Percentiles rank a stretch among this genome's conserved stretches.
Conservation (phyloP, 2,113 vertebrate genomes). For the Ahaetulla prasina region DNA sequence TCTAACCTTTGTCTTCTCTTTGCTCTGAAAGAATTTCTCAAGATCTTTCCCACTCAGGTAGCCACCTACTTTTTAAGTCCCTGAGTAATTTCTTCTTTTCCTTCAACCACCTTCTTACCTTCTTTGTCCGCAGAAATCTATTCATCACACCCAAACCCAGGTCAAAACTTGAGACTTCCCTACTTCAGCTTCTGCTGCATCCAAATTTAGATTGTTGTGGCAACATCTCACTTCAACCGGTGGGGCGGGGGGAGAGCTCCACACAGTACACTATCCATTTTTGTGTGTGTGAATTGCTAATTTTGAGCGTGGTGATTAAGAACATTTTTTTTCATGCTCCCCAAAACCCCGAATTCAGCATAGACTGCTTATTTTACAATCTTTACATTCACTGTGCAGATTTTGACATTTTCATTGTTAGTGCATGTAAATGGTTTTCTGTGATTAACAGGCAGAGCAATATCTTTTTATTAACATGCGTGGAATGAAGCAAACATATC, state of each 20-base stretch:
- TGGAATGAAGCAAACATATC: not conserved
- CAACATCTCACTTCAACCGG: not conserved
- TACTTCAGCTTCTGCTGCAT: not conserved
- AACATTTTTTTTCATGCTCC: not conserved
- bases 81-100: not conserved
- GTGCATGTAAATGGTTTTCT: not conserved
- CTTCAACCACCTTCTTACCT: not conserved
- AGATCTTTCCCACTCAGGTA: not conserved
- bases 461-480: not conserved
- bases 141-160: too few relatives aligned
- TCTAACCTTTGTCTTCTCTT: not conserved
- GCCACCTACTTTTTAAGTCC: not conserved
- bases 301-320: not conserved
- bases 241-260: not conserved
- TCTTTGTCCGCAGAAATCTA: not conserved
- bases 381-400: not conserved
- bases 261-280: not conserved
- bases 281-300: not conserved
- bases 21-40: not conserved
- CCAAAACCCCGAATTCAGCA: not conserved
- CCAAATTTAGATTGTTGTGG: not conserved
- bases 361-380: too few relatives aligned
- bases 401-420: slow-evolving; percentile 6
- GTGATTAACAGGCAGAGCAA: not conserved
- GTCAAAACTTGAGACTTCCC: not conserved